These are phyloP conservation scores for Tigriopus californicus DNA, from an alignment of 2,888 invertebrate genomes.

Conservation along the genomic window DNA sequence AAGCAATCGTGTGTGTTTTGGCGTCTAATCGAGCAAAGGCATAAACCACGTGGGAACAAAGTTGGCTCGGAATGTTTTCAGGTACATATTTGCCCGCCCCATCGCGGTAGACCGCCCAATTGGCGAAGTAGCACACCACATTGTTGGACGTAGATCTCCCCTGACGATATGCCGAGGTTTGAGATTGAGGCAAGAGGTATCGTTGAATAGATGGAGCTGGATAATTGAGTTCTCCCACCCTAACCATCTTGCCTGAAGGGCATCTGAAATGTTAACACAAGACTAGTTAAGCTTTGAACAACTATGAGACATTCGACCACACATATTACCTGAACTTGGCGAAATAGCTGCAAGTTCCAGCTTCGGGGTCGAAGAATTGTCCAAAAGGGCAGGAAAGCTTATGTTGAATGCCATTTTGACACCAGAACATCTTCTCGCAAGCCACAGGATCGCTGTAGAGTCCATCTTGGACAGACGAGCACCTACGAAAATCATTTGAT, in stretches of 20 bases:
- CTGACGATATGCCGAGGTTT: too few species aligned
- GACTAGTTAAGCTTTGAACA: background rate
- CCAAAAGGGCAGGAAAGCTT: conserved; percentile 38
- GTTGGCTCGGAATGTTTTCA: conserved; percentile 54
- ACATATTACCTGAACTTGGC: conserved; percentile 20
- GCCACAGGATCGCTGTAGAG: background rate
- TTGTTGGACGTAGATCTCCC: conserved; percentile 24
- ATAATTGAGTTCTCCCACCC: background rate
- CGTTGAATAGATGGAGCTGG: background rate
- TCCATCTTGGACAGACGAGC: background rate
- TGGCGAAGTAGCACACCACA: conserved; percentile 69
- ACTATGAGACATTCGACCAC: background rate
- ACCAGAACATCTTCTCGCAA: background rate
- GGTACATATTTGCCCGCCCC: conserved; percentile 66
- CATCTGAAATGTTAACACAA: background rate
- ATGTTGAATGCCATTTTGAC: background rate
- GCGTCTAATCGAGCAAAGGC: conserved; percentile 73
- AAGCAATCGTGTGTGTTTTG: conserved; percentile 50
- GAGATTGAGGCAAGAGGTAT: background rate
- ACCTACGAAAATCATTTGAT: background rate
- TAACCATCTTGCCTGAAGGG: background rate
- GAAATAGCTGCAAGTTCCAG: conserved; percentile 38
- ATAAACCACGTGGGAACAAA: conserved; percentile 75
- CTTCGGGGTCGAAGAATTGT: conserved; percentile 39
- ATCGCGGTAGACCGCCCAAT: conserved; percentile 70